Evolutionary conservation across 2,888 invertebrate genomes (phyloP), one percentile per base, ranked within the genome.

Genomic region (Sepioteuthis lessoniana): DNA sequence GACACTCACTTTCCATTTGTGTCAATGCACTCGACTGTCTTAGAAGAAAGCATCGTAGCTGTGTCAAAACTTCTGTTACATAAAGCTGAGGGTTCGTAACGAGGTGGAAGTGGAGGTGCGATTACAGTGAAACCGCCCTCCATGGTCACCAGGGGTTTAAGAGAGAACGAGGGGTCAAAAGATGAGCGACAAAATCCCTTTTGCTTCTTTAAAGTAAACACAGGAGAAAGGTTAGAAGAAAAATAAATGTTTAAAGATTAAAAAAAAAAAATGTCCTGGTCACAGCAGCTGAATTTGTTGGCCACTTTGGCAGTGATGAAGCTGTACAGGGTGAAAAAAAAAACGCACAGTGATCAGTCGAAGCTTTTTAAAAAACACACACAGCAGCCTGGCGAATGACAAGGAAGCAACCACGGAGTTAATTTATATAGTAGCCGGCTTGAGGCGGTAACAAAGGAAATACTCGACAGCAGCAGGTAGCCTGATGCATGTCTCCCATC

Each of bases 1-100:
- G 76, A n/a, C 76, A 76, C 76, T 76, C 76, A 76, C 76, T 76
- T 76, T 76, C 76, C 76, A 35, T 76, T 76, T 76, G n/a, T 76
- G 76, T 76, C 76, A 76, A 55, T 3, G 55, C 55, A 55, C 25
- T 55, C 25, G 21, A 76, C 76, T n/a, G 76, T 76, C 76, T 76
- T 76, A 76, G 76, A 35, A 76, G 76, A 76, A 35, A 76, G 35
- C 76, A 76, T 16, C 76, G 76, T 76, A 13, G 76, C 10, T 76
- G 76, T 16, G n/a, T 76, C n/a, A 76, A 76, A 76, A 76, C 76
- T 76, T 76, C 76, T n/a, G 76, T 76, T 76, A 76, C n/a, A 76
- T 7, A 76, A 4, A 76, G 76, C n/a, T 35, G 76, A 35, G n/a
- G 76, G n/a, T 76, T 76, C 76, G 13, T 76, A 76, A 13, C 76